A percentile compares a stretch with the other conserved stretches of the same genome.
Evolutionary conservation across 2,797 vertebrate species (phyloP).

Genomic region (Protosalanx chinensis): DNA sequence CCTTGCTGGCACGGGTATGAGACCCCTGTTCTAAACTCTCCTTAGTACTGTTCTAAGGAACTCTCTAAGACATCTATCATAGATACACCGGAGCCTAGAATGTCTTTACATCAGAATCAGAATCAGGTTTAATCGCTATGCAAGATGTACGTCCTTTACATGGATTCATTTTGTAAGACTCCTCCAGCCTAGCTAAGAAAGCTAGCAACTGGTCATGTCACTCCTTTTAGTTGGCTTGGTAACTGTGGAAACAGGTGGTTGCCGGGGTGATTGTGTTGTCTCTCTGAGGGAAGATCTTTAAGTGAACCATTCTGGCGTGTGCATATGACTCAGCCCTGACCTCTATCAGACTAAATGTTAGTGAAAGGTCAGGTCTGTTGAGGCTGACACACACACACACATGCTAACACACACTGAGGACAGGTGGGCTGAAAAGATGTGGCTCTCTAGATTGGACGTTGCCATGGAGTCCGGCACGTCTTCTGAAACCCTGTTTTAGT

Average conservation of each 20-base stretch:
- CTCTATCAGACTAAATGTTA: conserved; percentile 1
- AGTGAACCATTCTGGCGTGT: not conserved
- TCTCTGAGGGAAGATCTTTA: not conserved
- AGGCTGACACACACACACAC: not conserved
- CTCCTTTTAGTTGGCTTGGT: not conserved
- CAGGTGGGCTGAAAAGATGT: not conserved
- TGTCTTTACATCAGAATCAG: no score
- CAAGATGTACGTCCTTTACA: no score
- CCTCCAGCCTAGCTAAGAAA: not conserved
- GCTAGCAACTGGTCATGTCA: no score
- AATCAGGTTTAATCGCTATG: no score
- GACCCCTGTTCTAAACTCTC: no score
- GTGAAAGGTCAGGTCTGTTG: conserved; percentile 3
- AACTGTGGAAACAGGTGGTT: not conserved
- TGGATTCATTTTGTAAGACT: no score
- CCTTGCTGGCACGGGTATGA: no score
- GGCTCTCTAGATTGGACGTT: not conserved
- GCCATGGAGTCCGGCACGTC: not conserved
- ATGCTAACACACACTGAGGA: not conserved
- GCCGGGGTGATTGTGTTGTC: not conserved
- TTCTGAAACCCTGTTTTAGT: not conserved
- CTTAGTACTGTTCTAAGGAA: not conserved
- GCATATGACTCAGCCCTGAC: not conserved
- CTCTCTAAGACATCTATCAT: not conserved
- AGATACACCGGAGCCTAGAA: not conserved